Conservation (phyloP, 2,888 invertebrate genomes). For the Athripsodes cinereus region DNA sequence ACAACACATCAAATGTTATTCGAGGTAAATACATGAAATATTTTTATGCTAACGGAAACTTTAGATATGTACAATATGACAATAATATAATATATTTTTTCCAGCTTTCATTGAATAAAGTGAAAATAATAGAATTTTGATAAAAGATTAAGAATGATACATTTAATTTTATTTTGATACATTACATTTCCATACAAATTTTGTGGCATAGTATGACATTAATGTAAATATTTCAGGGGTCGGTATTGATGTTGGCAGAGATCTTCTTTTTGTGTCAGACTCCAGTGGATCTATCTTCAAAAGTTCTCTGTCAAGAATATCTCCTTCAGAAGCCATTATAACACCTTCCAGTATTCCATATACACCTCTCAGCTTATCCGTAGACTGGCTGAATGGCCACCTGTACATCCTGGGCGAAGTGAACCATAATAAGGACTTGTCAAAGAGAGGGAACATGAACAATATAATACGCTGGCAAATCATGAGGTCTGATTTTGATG, state of each 20-base stretch:
- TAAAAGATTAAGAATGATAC: too few species aligned
- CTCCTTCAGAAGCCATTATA: conserved; percentile 45
- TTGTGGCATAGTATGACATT: too few species aligned
- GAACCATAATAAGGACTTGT: conserved; percentile 41
- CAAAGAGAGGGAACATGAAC: conserved; percentile 32
- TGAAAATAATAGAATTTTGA: too few species aligned
- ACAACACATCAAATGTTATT: conserved; percentile 40
- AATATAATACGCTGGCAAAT: conserved; percentile 60
- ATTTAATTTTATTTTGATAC: too few species aligned
- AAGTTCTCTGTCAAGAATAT: conserved; percentile 39
- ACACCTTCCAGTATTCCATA: conserved; percentile 54
- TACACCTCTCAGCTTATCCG: conserved; percentile 64
- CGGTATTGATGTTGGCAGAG: conserved; percentile 67
- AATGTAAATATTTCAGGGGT: conserved; percentile 55
- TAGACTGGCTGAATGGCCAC: conserved; percentile 86
- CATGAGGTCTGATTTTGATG: conserved; percentile 68
- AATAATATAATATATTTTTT: too few species aligned
- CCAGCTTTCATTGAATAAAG: too few species aligned
- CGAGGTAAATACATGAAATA: conserved; percentile 18
- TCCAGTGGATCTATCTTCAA: conserved; percentile 59
- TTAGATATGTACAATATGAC: too few species aligned
- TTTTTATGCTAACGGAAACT: too few species aligned
- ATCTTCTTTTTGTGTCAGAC: conserved; percentile 73
- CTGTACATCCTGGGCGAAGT: conserved; percentile 77
- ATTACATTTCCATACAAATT: too few species aligned